Conservation (phyloP, 2,797 vertebrate genomes). For the Clarias laeviceps region DNA sequence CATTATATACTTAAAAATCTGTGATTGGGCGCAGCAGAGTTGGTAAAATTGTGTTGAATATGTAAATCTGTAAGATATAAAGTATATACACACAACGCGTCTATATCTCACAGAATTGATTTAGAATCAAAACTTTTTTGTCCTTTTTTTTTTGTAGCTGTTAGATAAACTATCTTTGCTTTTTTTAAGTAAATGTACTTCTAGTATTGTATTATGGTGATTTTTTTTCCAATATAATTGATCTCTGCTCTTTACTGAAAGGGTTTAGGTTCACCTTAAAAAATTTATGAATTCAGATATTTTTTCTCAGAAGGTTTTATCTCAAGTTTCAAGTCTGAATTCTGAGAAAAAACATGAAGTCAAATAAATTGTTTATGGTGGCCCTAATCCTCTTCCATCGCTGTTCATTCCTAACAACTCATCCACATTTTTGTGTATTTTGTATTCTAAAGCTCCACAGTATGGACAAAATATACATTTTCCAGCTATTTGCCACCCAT, state of each 20-base stretch:
- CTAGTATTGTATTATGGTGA: background rate
- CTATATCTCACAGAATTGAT: too few species aligned
- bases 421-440: background rate
- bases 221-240: background rate
- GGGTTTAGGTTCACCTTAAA: too few species aligned
- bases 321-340: too few species aligned
- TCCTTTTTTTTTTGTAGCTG: too few species aligned
- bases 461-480: background rate
- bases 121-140: too few species aligned
- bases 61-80: background rate
- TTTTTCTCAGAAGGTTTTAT: too few species aligned
- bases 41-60: background rate
- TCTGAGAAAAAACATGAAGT: too few species aligned
- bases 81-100: background rate
- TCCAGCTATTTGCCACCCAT: background rate
- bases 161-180: too few species aligned
- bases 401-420: background rate
- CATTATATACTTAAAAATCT: background rate
- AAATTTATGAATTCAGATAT: too few species aligned
- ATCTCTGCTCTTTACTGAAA: background rate
- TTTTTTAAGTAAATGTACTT: too few species aligned
- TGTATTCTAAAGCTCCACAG: background rate
- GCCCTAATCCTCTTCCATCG: too few species aligned
- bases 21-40: background rate
- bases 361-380: too few species aligned